These are phyloP conservation scores for Helicoverpa assulta DNA, from an alignment of 2,888 invertebrate genomes.

Conservation along the genomic window DNA sequence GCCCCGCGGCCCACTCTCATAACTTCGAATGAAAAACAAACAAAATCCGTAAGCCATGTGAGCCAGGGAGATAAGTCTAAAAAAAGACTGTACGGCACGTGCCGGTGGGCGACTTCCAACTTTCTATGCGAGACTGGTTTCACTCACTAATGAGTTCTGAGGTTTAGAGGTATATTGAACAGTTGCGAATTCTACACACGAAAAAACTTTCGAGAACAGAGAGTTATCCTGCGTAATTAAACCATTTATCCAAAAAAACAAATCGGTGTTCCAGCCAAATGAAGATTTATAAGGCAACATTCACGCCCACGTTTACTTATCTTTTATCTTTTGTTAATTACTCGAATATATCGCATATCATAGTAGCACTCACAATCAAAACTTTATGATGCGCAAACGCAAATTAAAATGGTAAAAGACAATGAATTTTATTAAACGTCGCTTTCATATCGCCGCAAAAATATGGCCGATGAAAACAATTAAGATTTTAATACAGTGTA, in stretches of 20 bases:
- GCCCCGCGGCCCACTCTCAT: conserved; percentile 37
- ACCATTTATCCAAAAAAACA: conserved; percentile 43
- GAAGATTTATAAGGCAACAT: conserved; percentile 49
- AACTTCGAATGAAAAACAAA: conserved; percentile 56
- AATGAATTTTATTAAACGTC: conserved; percentile 55
- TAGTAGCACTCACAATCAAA: conserved; percentile 43
- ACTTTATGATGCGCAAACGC: conserved; percentile 55
- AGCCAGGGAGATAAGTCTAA: conserved; percentile 47
- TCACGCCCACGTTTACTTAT: conserved; percentile 48
- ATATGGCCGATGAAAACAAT: conserved; percentile 81
- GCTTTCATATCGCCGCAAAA: conserved; percentile 68
- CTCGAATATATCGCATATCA: conserved; percentile 49
- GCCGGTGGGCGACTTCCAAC: conserved; percentile 49
- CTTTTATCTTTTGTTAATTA: conserved; percentile 52
- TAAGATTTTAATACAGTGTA: conserved; percentile 74
- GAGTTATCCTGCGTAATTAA: conserved; percentile 44
- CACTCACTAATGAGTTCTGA: conserved; percentile 45
- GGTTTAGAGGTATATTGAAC: conserved; percentile 48
- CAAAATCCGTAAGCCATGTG: conserved; percentile 46
- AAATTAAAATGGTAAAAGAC: conserved; percentile 60
- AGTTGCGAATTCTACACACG: conserved; percentile 30
- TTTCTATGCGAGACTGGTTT: conserved; percentile 57
- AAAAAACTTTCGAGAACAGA: conserved; percentile 22
- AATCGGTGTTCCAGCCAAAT: conserved; percentile 33
- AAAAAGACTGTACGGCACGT: conserved; percentile 57